A percentile compares a stretch with the other conserved stretches of the same genome.
phyloP scores from a whole-genome alignment of 64 coral and sea anemone species.

The Pocillopora damicornis region DNA sequence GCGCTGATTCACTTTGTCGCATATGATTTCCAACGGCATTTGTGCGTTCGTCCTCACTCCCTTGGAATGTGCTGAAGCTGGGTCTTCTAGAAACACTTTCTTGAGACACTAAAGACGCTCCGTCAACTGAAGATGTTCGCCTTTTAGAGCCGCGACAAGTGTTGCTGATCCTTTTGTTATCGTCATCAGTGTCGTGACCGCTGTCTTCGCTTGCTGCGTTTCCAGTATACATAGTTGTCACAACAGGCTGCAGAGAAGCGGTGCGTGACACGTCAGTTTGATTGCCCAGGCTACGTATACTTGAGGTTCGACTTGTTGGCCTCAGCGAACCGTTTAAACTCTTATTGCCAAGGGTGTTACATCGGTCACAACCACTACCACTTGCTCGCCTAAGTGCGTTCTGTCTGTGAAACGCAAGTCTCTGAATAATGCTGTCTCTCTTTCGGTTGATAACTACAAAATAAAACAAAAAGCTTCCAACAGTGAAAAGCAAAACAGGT shows the following conservation, averaged over 20 bases:
- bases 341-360: not conserved
- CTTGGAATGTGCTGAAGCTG: slow-evolving; percentile 49
- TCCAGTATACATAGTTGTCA: slow-evolving; percentile 33
- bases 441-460: slow-evolving; percentile 43
- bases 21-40: not conserved
- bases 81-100: slow-evolving; percentile 23
- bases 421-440: not conserved
- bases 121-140: not conserved
- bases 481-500: slow-evolving; percentile 30
- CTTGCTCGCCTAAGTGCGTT: slow-evolving; percentile 37
- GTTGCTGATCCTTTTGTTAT: not conserved
- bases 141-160: not conserved
- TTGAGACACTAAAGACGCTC: slow-evolving; percentile 6
- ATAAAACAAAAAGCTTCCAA: slow-evolving; percentile 52
- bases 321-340: slow-evolving; percentile 49
- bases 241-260: slow-evolving; percentile 11
- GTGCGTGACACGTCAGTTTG: slow-evolving; percentile 13
- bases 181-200: not conserved
- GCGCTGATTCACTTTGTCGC: not conserved
- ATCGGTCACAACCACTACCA: not conserved
- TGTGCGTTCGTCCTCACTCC: not conserved
- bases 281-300: slow-evolving; percentile 50
- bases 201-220: slow-evolving; percentile 14
- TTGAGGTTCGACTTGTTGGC: slow-evolving; percentile 52
- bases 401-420: slow-evolving; percentile 36